These are phyloP conservation scores for Dicaeum eximium DNA, from an alignment of 2,113 vertebrate species.

Conservation along the genomic window DNA sequence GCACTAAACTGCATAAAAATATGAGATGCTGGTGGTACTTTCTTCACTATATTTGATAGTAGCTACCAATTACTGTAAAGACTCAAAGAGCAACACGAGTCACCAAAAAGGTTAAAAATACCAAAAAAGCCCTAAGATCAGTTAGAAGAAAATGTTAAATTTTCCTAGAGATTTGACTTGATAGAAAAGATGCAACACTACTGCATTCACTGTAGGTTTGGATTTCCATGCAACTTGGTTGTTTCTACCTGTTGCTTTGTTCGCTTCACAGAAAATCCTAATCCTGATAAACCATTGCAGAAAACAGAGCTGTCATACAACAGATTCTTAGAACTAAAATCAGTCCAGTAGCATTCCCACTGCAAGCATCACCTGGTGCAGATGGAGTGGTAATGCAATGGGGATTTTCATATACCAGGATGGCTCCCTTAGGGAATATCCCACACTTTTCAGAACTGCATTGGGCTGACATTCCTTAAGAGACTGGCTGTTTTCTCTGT, in stretches of 20 bases:
- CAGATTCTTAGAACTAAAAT: not conserved
- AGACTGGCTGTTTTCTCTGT: not conserved
- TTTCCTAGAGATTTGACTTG: not conserved
- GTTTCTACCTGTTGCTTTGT: not conserved
- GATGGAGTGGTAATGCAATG: not conserved
- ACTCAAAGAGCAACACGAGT: not conserved
- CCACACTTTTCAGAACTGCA: not conserved
- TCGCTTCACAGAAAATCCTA: not conserved
- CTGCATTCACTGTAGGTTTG: not conserved
- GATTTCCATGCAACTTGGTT: accelerated
- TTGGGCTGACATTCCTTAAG: not conserved
- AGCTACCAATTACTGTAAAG: not conserved
- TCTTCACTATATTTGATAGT: not conserved
- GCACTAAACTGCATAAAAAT: not conserved
- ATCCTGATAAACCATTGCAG: not conserved
- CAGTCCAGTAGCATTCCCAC: not conserved
- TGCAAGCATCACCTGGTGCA: not conserved
- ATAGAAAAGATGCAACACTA: not conserved
- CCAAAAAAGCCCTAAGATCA: not conserved
- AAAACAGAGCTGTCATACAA: not conserved
- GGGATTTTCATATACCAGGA: not conserved
- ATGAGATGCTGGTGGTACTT: not conserved
- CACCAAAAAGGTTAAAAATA: not conserved
- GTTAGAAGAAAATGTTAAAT: not conserved
- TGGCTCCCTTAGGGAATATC: not conserved